Base-by-base conservation (phyloP, 53 echinoderm and acorn worm species). In the Holothuria leucospilota region DNA sequence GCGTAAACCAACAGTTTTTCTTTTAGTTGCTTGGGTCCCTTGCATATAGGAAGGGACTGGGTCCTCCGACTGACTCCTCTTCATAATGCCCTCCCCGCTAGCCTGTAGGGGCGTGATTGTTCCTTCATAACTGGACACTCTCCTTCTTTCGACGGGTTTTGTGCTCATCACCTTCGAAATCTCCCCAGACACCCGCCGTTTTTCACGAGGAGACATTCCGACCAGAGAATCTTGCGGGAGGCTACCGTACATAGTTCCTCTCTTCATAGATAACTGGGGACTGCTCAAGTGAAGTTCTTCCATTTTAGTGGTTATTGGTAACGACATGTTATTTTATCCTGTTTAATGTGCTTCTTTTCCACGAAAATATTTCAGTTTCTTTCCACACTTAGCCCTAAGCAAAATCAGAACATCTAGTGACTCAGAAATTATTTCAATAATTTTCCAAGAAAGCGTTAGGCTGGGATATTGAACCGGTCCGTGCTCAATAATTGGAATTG, bases 1-100 rank as follows among this genome's bases (percentile, higher is more conserved):
- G 9, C 79, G 79, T 30, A 78, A 78, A 51, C 79, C 79, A 23
- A 78, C 79, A 6, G 79, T 78, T 28, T 78, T 78, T 26, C 79
- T 1, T 56, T 30, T 53, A 20, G 79, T 78, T 26, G 79, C 27
- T 28, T 78, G 79, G 26, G 79, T 78, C 26, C 79, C 59, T 78
- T 78, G 79, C 79, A 78, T 78, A 20, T 78, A 78, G 27, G 79
- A 78, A 18, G 79, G 79, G 23, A 27, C 59, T 20, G 58, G 26
- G 51, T 25, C 59, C 2, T 51, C 52, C 25, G 26, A 24, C 13
- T 30, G 24, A 24, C 24, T 24, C 41, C 74, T 49, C 46, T 12
- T 74, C 2, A 58, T 13, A 29, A 38, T 13, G 7, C 72, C 20
- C 13, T 72, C 72, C 15, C 72, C 72, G 5, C 6, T 38, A 71